A percentile compares a stretch with the other conserved stretches of the same genome.
These are phyloP conservation scores for Drosophila neocordata DNA, from an alignment of 1,140 invertebrate genomes.

Conservation along the genomic window DNA sequence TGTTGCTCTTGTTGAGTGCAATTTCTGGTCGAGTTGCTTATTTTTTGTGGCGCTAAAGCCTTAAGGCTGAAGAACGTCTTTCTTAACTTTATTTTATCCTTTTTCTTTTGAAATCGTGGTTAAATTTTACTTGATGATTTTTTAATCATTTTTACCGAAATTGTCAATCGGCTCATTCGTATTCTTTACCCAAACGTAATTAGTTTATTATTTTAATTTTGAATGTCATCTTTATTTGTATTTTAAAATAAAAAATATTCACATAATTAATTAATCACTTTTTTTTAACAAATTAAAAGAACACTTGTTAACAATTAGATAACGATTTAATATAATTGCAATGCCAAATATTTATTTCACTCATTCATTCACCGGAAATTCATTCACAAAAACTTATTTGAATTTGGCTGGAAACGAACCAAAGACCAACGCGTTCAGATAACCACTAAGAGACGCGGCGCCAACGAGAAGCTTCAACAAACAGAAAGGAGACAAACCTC, in stretches of 20 bases:
- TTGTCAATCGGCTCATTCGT: neutral
- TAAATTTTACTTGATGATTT: slow-evolving; percentile 73
- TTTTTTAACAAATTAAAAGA: neutral
- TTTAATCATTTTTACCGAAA: slow-evolving; percentile 63
- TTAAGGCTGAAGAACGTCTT: slow-evolving; percentile 12
- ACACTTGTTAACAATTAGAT: slow-evolving; percentile 20
- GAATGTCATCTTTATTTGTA: neutral
- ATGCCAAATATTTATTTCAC: slow-evolving; percentile 34
- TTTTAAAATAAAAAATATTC: neutral
- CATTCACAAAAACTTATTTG: slow-evolving; percentile 49
- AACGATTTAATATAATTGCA: slow-evolving; percentile 15
- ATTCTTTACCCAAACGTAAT: neutral
- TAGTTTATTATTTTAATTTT: neutral
- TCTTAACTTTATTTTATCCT: slow-evolving; percentile 40
- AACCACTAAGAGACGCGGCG: slow-evolving; percentile 54
- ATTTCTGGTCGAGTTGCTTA: slow-evolving; percentile 46
- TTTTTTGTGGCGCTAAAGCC: too few relatives aligned
- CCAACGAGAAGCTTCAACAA: slow-evolving; percentile 35
- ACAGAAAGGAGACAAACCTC: slow-evolving; percentile 33
- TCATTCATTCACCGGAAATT: slow-evolving; percentile 46
- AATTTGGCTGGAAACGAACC: slow-evolving; percentile 50
- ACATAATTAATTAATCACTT: neutral
- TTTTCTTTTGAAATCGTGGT: slow-evolving; percentile 58
- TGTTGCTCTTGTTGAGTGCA: slow-evolving; percentile 37
- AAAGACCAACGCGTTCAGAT: slow-evolving; percentile 56